phyloP scores from a whole-genome alignment of 2,113 vertebrate species.

The Brachionichthys hirsutus region DNA sequence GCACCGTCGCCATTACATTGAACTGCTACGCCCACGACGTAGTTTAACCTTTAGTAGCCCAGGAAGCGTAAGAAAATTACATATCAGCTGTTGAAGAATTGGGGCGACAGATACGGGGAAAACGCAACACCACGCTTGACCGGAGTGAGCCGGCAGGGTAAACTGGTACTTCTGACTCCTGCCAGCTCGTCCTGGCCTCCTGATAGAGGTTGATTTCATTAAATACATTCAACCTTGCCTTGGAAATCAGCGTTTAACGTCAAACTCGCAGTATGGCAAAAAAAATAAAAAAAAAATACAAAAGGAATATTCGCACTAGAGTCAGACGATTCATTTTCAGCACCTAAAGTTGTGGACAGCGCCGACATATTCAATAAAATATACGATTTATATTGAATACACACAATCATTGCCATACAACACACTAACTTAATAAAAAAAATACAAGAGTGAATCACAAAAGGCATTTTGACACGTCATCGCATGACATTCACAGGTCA shows the following conservation, averaged over 20 bases:
- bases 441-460: too few species aligned
- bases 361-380: not conserved
- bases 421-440: too few species aligned
- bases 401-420: not conserved
- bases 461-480: too few species aligned
- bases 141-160: conserved; percentile 53
- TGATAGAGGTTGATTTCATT: conserved; percentile 8
- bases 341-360: conserved; percentile 72
- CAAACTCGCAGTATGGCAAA: not conserved
- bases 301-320: not conserved
- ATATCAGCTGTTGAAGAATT: conserved; percentile 59
- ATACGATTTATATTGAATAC: not conserved
- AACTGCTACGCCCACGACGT: conserved; percentile 71
- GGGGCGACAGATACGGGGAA: conserved; percentile 11
- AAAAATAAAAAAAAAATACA: not conserved
- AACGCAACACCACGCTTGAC: conserved; percentile 48
- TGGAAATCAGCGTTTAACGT: not conserved
- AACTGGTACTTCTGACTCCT: conserved; percentile 45
- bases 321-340: conserved; percentile 55
- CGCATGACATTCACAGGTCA: too few species aligned
- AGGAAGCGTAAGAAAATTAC: conserved; percentile 46
- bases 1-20: conserved; percentile 80
- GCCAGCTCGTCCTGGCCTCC: conserved; percentile 17
- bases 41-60: conserved; percentile 39
- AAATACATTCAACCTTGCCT: not conserved